These are phyloP conservation scores for Anser brachyrhynchus DNA, from an alignment of 2,113 vertebrate species.

Conservation along the genomic window DNA sequence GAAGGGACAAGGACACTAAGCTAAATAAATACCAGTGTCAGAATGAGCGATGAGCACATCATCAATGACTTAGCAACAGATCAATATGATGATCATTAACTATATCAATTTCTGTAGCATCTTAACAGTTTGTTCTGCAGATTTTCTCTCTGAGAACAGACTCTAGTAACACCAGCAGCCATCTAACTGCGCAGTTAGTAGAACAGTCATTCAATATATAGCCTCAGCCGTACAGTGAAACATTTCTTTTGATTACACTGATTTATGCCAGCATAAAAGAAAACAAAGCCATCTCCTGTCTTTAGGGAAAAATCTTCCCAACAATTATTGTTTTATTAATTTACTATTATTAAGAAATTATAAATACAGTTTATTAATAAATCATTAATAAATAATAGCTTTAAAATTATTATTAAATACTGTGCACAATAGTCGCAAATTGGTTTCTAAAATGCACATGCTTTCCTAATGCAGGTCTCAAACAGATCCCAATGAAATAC, in stretches of 20 bases:
- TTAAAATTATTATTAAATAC: not conserved
- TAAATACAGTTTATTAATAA: not conserved
- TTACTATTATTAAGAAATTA: not conserved
- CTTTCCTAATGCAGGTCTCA: not conserved
- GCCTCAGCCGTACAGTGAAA: not conserved
- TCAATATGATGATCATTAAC: not conserved
- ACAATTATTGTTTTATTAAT: not conserved
- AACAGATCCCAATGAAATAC: not conserved
- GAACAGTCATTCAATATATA: not conserved
- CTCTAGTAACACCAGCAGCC: not conserved
- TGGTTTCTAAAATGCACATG: not conserved
- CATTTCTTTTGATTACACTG: not conserved
- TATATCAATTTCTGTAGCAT: not conserved
- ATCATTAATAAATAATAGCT: not conserved
- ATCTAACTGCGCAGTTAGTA: not conserved
- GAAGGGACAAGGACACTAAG: not conserved
- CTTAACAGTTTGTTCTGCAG: not conserved
- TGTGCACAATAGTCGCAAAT: not conserved
- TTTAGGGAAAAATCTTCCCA: not conserved
- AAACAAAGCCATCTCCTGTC: not conserved
- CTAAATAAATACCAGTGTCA: not conserved
- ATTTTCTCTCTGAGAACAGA: not conserved
- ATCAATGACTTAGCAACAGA: not conserved
- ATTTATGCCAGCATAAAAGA: not conserved
- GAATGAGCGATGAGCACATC: not conserved